These are phyloP conservation scores for Crax fasciolata DNA, from an alignment of 2,797 vertebrate species.

Conservation along the genomic window DNA sequence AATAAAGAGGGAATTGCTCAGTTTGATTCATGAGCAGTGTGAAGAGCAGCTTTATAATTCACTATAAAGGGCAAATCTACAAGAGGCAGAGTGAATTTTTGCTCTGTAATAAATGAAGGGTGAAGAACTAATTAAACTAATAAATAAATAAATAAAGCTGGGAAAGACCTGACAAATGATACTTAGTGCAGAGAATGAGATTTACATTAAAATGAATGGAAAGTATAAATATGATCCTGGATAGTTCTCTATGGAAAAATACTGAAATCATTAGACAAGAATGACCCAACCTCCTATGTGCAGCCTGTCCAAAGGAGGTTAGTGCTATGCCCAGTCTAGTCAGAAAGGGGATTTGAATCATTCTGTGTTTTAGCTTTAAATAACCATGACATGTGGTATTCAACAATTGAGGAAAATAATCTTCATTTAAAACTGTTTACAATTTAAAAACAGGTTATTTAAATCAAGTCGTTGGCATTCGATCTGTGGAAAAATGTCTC, in stretches of 20 bases:
- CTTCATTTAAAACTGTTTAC: conserved; percentile 9
- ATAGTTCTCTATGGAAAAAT: background rate
- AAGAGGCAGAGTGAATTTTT: background rate
- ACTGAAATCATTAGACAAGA: background rate
- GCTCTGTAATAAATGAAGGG: background rate
- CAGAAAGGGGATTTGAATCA: background rate
- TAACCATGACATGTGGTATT: background rate
- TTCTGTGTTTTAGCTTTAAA: conserved; percentile 7
- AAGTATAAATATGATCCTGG: background rate
- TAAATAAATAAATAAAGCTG: background rate
- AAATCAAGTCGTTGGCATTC: conserved; percentile 28
- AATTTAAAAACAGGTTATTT: background rate
- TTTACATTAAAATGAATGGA: background rate
- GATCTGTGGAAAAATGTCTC: conserved; percentile 7
- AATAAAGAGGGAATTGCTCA: background rate
- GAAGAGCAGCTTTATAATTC: background rate
- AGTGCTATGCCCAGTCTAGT: background rate
- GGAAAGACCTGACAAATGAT: background rate
- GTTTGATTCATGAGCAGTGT: background rate
- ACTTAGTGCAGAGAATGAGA: background rate
- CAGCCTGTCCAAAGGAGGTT: background rate
- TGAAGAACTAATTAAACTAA: background rate
- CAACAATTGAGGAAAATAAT: conserved; percentile 21
- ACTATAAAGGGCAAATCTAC: background rate
- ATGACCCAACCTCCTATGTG: background rate